Conservation (phyloP, 1,140 invertebrate species). For the Planococcus citri region DNA sequence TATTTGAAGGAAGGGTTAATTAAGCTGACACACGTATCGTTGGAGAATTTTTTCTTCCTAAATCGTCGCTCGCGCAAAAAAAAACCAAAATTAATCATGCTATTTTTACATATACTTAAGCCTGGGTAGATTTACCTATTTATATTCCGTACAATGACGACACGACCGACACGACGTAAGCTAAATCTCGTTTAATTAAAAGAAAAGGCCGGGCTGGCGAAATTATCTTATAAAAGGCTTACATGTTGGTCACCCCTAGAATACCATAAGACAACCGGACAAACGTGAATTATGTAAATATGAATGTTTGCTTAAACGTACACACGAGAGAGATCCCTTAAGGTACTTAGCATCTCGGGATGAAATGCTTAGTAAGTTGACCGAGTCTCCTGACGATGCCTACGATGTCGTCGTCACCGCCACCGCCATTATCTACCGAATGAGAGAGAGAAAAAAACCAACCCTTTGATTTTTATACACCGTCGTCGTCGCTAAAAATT, state of each 20-base stretch:
- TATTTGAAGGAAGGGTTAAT: not conserved
- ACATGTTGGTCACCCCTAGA: not conserved
- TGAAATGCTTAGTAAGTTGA: not conserved
- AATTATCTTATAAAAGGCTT: too few species aligned
- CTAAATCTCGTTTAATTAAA: not conserved
- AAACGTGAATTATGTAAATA: slow-evolving; percentile 4
- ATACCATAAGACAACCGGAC: not conserved
- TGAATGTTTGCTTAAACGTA: not conserved
- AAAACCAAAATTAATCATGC: too few species aligned
- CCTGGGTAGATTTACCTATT: too few species aligned
- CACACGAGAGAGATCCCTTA: not conserved
- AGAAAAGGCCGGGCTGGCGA: too few species aligned
- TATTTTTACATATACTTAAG: too few species aligned
- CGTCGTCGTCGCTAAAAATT: too few species aligned
- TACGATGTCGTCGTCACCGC: not conserved
- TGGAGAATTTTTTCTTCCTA: not conserved
- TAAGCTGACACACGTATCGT: not conserved
- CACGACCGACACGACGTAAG: not conserved
- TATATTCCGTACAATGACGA: too few species aligned
- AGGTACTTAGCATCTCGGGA: not conserved
- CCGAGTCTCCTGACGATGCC: not conserved
- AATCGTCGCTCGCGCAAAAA: too few species aligned
- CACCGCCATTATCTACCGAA: not conserved
- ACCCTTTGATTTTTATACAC: too few species aligned
- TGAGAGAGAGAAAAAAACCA: too few species aligned